A percentile compares a stretch with the other conserved stretches of the same genome.
Conservation (phyloP, 2,888 invertebrate species). For the Leucozona laternaria region DNA sequence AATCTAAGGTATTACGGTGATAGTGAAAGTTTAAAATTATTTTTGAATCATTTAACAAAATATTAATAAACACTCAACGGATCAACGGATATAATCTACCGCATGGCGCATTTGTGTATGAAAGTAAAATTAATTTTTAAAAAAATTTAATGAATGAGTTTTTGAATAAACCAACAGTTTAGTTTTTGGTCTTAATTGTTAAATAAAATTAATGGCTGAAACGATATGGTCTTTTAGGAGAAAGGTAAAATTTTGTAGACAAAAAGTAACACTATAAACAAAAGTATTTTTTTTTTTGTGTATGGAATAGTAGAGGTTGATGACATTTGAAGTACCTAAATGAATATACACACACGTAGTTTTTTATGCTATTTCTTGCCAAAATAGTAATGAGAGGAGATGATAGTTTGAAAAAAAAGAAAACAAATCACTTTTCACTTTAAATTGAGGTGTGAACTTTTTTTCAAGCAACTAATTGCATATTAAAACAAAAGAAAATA, state of each 20-base stretch:
- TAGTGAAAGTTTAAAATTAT: constrained; percentile 66
- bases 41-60: constrained; percentile 58
- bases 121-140: constrained; percentile 61
- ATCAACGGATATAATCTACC: not conserved
- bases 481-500: too few species aligned
- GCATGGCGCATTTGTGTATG: constrained; percentile 40
- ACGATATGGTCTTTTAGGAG: constrained; percentile 39
- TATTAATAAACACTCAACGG: constrained; percentile 17
- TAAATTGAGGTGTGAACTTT: not conserved
- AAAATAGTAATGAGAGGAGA: not conserved
- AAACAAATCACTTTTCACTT: not conserved
- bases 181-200: constrained; percentile 13
- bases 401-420: not conserved
- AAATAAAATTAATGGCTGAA: constrained; percentile 57
- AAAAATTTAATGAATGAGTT: constrained; percentile 65
- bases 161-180: constrained; percentile 47
- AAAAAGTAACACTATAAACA: not conserved
- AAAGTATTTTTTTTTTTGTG: not conserved
- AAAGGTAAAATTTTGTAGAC: constrained; percentile 51
- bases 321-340: not conserved
- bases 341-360: not conserved
- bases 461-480: not conserved
- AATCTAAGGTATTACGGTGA: constrained; percentile 68
- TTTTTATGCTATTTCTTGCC: not conserved
- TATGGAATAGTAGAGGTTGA: not conserved